phyloP scores from a whole-genome alignment of 2,113 vertebrate genomes.

The Neogale vison region DNA sequence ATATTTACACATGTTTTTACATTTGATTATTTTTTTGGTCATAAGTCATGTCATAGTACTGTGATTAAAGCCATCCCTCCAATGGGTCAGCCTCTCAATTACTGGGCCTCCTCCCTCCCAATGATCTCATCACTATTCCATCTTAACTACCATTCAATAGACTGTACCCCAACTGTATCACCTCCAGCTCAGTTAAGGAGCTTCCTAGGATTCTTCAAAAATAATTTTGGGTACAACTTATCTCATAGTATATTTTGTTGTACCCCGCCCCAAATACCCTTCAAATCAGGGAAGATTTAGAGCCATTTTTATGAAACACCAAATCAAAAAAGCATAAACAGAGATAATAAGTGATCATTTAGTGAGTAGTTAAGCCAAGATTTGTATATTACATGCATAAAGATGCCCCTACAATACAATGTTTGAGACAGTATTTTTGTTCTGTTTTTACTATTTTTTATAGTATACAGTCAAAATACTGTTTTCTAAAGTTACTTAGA shows the following conservation, averaged over 20 bases:
- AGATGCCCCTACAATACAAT: not conserved
- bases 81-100: not conserved
- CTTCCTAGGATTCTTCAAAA: not conserved
- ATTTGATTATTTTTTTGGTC: not conserved
- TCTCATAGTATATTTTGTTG: not conserved
- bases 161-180: not conserved
- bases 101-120: not conserved
- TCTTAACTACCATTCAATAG: not conserved
- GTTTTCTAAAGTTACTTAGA: not conserved
- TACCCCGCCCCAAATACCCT: not conserved
- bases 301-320: not conserved
- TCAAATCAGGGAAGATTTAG: not conserved
- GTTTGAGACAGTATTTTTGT: not conserved
- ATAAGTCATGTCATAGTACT: not conserved
- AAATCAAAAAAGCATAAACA: not conserved
- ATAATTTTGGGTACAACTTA: not conserved
- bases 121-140: not conserved
- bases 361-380: not conserved
- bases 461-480: not conserved
- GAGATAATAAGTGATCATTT: not conserved
- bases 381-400: not conserved
- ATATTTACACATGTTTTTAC: not conserved
- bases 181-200: not conserved
- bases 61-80: not conserved
- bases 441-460: not conserved